Evolutionary conservation across 2,797 vertebrate genomes (phyloP).

Genomic region (Amphiprion clarkii): DNA sequence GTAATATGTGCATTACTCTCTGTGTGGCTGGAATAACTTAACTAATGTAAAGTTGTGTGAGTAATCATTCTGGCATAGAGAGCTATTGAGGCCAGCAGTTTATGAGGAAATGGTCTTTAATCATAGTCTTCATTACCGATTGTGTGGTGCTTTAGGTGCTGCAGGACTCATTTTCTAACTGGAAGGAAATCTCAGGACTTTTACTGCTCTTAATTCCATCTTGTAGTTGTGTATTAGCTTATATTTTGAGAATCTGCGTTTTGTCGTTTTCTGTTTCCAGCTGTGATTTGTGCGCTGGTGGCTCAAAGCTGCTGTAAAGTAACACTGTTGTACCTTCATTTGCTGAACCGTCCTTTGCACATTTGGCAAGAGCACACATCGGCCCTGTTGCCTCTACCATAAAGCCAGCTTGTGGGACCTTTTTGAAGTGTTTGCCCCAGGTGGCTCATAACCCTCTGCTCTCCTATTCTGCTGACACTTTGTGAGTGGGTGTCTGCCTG

Average conservation of each 20-base stretch:
- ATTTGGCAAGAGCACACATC: slow-evolving; percentile 40
- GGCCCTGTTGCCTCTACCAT: slow-evolving; percentile 24
- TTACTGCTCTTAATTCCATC: not conserved
- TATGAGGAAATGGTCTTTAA: not conserved
- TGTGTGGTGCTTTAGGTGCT: not conserved
- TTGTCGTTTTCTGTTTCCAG: not conserved
- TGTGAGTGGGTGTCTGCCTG: slow-evolving; percentile 66
- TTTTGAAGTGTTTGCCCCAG: slow-evolving; percentile 60
- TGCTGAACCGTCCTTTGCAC: slow-evolving; percentile 23
- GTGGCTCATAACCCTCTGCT: slow-evolving; percentile 61
- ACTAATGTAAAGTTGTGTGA: slow-evolving; percentile 12
- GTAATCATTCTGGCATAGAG: too few species aligned
- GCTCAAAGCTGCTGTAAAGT: slow-evolving; percentile 34
- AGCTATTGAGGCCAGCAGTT: not conserved
- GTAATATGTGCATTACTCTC: slow-evolving; percentile 33
- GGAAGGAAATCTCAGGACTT: not conserved
- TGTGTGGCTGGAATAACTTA: slow-evolving; percentile 25
- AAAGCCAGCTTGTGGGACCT: slow-evolving; percentile 49
- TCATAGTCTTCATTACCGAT: not conserved
- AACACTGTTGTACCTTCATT: slow-evolving; percentile 29
- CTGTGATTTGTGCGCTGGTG: slow-evolving; percentile 17
- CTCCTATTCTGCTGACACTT: slow-evolving; percentile 62
- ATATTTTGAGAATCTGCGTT: slow-evolving; percentile 5
- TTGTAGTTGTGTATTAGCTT: not conserved
- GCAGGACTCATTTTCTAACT: not conserved